These are phyloP conservation scores for Exocentrus adspersus DNA, from an alignment of 2,888 invertebrate genomes.

Conservation along the genomic window DNA sequence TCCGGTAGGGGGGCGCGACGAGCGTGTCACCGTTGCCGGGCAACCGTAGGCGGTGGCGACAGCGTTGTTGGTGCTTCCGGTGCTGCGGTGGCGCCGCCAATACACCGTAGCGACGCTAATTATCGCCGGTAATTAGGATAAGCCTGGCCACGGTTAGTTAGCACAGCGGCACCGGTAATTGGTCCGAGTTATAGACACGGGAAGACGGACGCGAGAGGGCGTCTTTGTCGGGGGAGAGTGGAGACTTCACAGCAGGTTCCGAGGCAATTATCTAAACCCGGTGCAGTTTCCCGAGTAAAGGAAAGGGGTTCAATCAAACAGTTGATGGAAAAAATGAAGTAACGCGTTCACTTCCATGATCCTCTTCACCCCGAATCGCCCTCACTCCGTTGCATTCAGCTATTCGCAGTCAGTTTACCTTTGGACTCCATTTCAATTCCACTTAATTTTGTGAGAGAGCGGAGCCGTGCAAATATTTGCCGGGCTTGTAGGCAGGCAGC, in stretches of 20 bases:
- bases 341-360: no score
- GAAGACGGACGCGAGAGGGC: no score
- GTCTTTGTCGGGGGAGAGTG: no score
- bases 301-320: no score
- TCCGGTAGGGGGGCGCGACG: constrained; percentile 45
- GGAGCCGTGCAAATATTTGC: constrained; percentile 64
- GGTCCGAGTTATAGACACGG: constrained; percentile 60
- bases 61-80: constrained; percentile 55
- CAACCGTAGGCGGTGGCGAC: constrained; percentile 49
- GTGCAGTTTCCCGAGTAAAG: no score
- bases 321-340: no score
- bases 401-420: constrained; percentile 60
- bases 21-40: constrained; percentile 49
- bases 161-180: constrained; percentile 55
- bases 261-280: no score
- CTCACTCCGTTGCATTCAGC: constrained; percentile 37
- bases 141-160: constrained; percentile 62
- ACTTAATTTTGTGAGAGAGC: constrained; percentile 65
- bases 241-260: no score
- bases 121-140: constrained; percentile 64
- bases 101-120: constrained; percentile 58
- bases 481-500: constrained; percentile 58
- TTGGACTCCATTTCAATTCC: constrained; percentile 66
- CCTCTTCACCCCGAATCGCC: constrained; percentile 26
- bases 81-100: constrained; percentile 37